Percentiles rank a stretch among this genome's conserved stretches.
Evolutionary conservation across 2,797 vertebrate species (phyloP).

Genomic region (Margarornis squamiger): DNA sequence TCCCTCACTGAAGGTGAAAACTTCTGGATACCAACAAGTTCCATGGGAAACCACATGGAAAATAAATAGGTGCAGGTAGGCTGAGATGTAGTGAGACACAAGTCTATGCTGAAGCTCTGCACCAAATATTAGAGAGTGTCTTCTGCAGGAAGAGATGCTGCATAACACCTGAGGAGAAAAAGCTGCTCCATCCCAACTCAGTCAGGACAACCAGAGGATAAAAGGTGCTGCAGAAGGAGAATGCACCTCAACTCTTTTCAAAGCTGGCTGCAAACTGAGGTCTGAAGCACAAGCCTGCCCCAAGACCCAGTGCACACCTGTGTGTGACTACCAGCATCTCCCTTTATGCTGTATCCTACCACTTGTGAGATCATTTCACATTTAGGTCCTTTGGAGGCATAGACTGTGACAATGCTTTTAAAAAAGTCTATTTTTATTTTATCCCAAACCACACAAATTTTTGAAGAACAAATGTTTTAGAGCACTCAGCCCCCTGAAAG

Average conservation of each 20-base stretch:
- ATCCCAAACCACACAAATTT: background rate
- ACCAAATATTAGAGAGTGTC: background rate
- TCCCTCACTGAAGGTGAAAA: background rate
- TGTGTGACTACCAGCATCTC: background rate
- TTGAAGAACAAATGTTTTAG: background rate
- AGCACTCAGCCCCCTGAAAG: background rate
- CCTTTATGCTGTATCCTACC: accelerated
- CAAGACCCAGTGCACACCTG: accelerated
- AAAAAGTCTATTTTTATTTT: background rate
- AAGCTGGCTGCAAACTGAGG: background rate
- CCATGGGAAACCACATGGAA: accelerated
- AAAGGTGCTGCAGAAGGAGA: background rate
- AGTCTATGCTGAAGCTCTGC: background rate
- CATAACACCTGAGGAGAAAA: background rate
- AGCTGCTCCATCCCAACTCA: accelerated
- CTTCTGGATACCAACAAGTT: background rate
- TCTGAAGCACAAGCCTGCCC: background rate
- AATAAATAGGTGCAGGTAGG: background rate
- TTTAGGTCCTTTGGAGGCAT: background rate
- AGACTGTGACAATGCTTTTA: background rate
- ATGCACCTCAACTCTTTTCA: background rate
- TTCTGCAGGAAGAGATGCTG: background rate
- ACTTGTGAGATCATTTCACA: background rate
- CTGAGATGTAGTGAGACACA: background rate
- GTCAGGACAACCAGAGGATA: background rate